Conservation (phyloP, 2,888 invertebrate species). For the Amphipyra berbera region DNA sequence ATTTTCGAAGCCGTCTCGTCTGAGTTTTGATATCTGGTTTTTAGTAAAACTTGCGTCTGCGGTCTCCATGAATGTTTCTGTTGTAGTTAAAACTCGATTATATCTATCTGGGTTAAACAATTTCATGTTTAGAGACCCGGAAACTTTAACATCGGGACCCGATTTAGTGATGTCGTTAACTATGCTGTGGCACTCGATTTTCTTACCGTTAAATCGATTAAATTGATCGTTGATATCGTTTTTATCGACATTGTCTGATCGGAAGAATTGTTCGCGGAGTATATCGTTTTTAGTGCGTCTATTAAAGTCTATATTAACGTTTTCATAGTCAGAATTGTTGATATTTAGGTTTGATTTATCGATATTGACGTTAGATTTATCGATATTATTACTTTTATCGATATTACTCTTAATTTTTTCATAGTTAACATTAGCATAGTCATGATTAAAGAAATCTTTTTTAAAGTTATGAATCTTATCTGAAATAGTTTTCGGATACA, state of each 20-base stretch:
- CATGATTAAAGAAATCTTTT: slow-evolving; percentile 82
- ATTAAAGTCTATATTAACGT: slow-evolving; percentile 63
- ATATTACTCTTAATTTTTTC: slow-evolving; percentile 47
- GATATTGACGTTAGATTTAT: slow-evolving; percentile 42
- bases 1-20: slow-evolving; percentile 79
- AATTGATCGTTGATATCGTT: slow-evolving; percentile 79
- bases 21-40: slow-evolving; percentile 73
- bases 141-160: slow-evolving; percentile 79
- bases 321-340: slow-evolving; percentile 48
- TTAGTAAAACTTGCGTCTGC: slow-evolving; percentile 83
- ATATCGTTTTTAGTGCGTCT: slow-evolving; percentile 79
- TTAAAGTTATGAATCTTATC: slow-evolving; percentile 85
- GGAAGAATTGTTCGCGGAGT: slow-evolving; percentile 80
- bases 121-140: slow-evolving; percentile 83
- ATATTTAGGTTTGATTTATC: slow-evolving; percentile 35
- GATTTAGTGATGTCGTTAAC: slow-evolving; percentile 80
- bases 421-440: slow-evolving; percentile 80
- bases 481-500: slow-evolving; percentile 77
- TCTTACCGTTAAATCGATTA: slow-evolving; percentile 76
- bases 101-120: slow-evolving; percentile 81
- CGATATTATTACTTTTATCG: slow-evolving; percentile 38
- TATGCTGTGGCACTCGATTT: slow-evolving; percentile 85
- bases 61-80: slow-evolving; percentile 80
- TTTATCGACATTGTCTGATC: slow-evolving; percentile 72
- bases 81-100: slow-evolving; percentile 82